A percentile compares a stretch with the other conserved stretches of the same genome.
Evolutionary conservation across 2,113 vertebrate genomes (phyloP).

Genomic region (Nicator chloris): DNA sequence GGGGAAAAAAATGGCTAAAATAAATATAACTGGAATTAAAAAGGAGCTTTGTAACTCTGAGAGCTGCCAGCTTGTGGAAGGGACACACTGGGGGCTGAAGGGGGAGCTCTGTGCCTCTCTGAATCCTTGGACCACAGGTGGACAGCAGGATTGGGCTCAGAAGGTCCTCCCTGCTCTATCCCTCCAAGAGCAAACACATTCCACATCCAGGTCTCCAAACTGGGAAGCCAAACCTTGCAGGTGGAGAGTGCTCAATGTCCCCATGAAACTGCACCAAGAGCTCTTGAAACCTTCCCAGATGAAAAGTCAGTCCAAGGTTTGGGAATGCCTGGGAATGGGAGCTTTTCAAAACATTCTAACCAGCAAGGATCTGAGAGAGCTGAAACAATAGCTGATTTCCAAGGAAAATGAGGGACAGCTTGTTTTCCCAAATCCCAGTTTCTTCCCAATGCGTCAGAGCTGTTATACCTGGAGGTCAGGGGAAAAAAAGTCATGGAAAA

Average conservation of each 20-base stretch:
- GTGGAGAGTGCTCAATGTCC: not conserved
- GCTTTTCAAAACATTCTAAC: not conserved
- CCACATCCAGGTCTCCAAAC: not conserved
- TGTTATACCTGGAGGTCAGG: not conserved
- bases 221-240: not conserved
- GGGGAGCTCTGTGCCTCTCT: not conserved
- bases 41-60: not conserved
- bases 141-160: not conserved
- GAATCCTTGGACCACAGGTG: fast-evolving
- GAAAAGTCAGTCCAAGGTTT: not conserved
- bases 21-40: not conserved
- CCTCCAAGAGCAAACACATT: not conserved
- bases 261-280: not conserved
- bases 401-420: not conserved
- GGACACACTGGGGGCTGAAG: not conserved
- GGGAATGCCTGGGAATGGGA: not conserved
- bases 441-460: not conserved
- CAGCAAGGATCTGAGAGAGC: not conserved
- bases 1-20: not conserved
- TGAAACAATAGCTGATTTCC: not conserved
- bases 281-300: not conserved
- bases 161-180: not conserved
- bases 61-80: not conserved
- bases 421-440: not conserved
- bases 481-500: not conserved